phyloP scores from a whole-genome alignment of 2,113 vertebrate species.

The Sterna hirundo region DNA sequence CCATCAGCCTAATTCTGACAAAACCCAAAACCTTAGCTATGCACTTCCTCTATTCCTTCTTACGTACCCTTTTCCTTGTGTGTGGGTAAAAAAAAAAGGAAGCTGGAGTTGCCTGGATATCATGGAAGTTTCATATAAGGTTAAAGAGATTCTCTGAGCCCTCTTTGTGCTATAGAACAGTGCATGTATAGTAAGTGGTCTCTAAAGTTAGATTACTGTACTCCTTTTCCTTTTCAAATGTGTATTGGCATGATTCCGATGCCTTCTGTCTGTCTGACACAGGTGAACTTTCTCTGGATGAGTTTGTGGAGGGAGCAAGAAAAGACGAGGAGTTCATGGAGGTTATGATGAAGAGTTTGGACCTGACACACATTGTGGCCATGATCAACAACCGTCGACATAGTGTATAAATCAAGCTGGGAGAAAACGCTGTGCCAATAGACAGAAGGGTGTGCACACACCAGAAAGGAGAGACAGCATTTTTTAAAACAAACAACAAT shows the following conservation, averaged over 20 bases:
- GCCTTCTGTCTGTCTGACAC: conserved; percentile 1
- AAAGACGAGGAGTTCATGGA: conserved; percentile 88
- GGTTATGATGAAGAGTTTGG: conserved; percentile 90
- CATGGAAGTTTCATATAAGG: not conserved
- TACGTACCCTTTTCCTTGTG: not conserved
- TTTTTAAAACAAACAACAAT: too few relatives aligned
- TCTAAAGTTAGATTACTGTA: not conserved
- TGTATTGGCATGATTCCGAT: not conserved
- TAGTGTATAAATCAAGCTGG: conserved; percentile 72
- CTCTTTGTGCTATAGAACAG: not conserved
- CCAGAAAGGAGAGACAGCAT: too few relatives aligned
- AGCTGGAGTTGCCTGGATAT: not conserved
- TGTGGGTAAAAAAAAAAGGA: not conserved
- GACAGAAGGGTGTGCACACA: not conserved
- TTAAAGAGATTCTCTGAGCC: not conserved
- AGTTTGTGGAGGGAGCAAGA: conserved; percentile 88
- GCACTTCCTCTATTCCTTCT: not conserved
- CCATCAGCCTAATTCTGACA: too few relatives aligned
- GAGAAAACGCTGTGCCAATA: not conserved
- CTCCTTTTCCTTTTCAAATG: not conserved
- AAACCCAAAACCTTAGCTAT: not conserved
- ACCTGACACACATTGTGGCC: conserved; percentile 86
- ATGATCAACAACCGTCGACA: conserved; percentile 87
- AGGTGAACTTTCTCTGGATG: conserved; percentile 90
- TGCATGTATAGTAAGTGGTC: not conserved